phyloP scores from a whole-genome alignment of 2,888 invertebrate species.

The Melieria picta region DNA sequence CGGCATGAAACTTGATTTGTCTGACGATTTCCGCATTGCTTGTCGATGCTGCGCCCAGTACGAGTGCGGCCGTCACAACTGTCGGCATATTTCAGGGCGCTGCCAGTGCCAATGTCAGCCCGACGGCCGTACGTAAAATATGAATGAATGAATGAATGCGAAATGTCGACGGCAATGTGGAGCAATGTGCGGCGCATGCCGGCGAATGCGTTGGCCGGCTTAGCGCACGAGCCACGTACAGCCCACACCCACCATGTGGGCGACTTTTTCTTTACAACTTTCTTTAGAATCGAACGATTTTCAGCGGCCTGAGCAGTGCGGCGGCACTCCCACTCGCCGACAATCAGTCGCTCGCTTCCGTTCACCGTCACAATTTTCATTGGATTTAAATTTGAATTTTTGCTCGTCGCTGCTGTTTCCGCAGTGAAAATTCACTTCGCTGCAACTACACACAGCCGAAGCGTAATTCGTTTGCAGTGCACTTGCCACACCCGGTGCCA shows the following conservation, averaged over 20 bases:
- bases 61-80: slow-evolving; percentile 15
- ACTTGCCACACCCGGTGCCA: not conserved
- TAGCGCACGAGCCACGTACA: not conserved
- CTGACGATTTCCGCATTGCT: slow-evolving; percentile 44
- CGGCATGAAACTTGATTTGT: slow-evolving; percentile 45
- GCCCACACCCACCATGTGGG: not conserved
- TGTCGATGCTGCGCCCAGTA: not conserved
- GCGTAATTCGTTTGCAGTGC: slow-evolving; percentile 23
- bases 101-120: slow-evolving; percentile 16
- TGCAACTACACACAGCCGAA: not conserved
- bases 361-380: slow-evolving; percentile 36
- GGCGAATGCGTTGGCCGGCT: slow-evolving; percentile 17
- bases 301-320: slow-evolving; percentile 4
- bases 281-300: not conserved
- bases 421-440: not conserved
- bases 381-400: slow-evolving; percentile 36
- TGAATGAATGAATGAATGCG: slow-evolving; percentile 9
- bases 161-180: slow-evolving; percentile 13
- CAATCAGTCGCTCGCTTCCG: slow-evolving; percentile 27
- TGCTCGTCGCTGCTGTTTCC: not conserved
- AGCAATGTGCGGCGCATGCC: slow-evolving; percentile 16
- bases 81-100: slow-evolving; percentile 25
- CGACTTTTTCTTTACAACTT: not conserved
- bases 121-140: slow-evolving; percentile 8
- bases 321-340: not conserved